Conservation (phyloP, 2,113 vertebrate genomes). For the Scortum barcoo region DNA sequence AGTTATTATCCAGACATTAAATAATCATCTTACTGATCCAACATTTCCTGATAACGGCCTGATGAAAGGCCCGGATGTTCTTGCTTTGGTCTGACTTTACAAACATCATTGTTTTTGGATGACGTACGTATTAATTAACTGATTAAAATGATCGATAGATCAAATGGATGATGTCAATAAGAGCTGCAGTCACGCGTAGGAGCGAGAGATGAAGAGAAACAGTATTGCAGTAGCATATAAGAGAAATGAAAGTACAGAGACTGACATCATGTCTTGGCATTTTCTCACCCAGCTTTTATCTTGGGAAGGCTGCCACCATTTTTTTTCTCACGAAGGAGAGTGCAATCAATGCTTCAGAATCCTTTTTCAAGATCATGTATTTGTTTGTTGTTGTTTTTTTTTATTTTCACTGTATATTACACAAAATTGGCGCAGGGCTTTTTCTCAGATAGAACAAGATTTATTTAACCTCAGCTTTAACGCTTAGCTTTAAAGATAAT, state of each 20-base stretch:
- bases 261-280: slow-evolving; percentile 31
- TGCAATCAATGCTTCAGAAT: slow-evolving; percentile 16
- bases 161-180: not conserved
- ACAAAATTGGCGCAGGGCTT: not conserved
- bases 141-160: slow-evolving; percentile 4
- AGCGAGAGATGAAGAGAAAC: not conserved
- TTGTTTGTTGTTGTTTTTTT: not conserved
- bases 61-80: not conserved
- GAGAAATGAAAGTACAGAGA: not conserved
- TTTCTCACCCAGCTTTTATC: slow-evolving; percentile 32
- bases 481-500: not conserved
- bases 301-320: not conserved
- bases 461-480: not conserved
- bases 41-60: not conserved
- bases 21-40: not conserved
- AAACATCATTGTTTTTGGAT: not conserved
- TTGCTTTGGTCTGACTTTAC: not conserved
- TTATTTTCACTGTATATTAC: slow-evolving; percentile 2
- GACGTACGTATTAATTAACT: not conserved
- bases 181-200: not conserved
- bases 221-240: not conserved
- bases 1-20: not conserved
- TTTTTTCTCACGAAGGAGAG: not conserved
- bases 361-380: slow-evolving; percentile 17
- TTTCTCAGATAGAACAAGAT: not conserved